Conservation (phyloP, 1,140 invertebrate genomes). For the Brachystomella parvula region DNA sequence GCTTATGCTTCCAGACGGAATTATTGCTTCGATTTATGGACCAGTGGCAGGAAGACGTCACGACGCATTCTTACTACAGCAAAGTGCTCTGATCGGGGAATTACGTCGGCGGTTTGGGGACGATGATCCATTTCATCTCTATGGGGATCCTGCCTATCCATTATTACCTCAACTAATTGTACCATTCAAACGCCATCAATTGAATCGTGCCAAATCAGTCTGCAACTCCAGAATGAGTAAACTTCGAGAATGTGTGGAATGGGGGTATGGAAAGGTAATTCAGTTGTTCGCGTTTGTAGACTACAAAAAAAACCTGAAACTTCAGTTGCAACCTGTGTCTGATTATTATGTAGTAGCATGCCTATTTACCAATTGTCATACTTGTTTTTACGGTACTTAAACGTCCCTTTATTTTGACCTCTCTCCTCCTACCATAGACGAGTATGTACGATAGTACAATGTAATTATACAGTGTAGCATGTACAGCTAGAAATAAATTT, state of each 20-base stretch:
- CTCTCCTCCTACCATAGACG: not conserved
- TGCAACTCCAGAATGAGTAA: constrained; percentile 3
- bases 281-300: constrained; percentile 13
- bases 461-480: no score
- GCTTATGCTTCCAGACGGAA: not conserved
- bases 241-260: constrained; percentile 10
- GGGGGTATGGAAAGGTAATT: constrained; percentile 9
- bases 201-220: not conserved
- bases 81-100: not conserved
- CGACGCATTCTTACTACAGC: not conserved
- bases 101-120: not conserved
- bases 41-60: not conserved
- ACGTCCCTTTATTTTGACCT: constrained; percentile 4
- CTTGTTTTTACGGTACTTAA: constrained; percentile 13
- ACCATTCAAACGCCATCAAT: not conserved
- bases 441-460: constrained; percentile 7
- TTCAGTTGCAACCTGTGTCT: not conserved
- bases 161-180: not conserved
- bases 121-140: not conserved
- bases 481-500: no score
- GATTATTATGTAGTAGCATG: constrained; percentile 3
- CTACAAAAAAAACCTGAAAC: constrained; percentile 10
- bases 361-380: constrained; percentile 9
- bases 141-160: constrained; percentile 10
- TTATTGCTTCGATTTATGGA: not conserved